Conservation (phyloP, 2,888 invertebrate genomes). For the Ischnus inquisitorius region DNA sequence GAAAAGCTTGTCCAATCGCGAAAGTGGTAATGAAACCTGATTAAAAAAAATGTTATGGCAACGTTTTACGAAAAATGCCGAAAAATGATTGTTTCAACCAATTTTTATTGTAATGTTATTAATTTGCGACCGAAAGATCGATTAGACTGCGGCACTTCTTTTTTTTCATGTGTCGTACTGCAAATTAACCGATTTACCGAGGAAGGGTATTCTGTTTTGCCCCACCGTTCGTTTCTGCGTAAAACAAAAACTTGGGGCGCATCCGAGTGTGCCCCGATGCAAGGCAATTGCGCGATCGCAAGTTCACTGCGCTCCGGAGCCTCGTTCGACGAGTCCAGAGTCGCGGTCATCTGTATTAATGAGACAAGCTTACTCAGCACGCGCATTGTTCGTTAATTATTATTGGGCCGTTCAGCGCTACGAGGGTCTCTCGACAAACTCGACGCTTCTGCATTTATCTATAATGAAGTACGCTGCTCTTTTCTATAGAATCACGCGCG, state of each 20-base stretch:
- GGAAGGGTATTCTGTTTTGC: background rate
- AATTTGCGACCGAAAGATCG: too few relatives aligned
- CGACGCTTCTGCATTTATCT: conserved; percentile 37
- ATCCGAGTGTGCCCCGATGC: background rate
- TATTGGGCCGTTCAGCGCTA: conserved; percentile 16
- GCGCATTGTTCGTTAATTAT: conserved; percentile 64
- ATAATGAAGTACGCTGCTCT: conserved; percentile 2
- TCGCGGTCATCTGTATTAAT: conserved; percentile 52
- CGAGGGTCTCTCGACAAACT: conserved; percentile 44
- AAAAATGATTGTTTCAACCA: too few relatives aligned
- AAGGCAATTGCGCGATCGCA: conserved; percentile 21
- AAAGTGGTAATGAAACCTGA: background rate
- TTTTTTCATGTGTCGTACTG: background rate
- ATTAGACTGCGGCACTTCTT: background rate
- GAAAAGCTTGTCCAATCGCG: background rate
- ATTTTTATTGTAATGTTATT: too few relatives aligned
- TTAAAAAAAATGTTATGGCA: background rate
- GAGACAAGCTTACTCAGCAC: conserved; percentile 44
- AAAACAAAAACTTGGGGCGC: conserved; percentile 12
- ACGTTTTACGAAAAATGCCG: background rate
- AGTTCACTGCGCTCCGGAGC: conserved; percentile 29
- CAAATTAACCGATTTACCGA: background rate
- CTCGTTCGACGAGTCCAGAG: conserved; percentile 54
- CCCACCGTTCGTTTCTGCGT: background rate
- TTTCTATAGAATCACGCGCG: background rate